Conservation (phyloP, 2,888 invertebrate genomes). For the Gisinianus flammeolus region DNA sequence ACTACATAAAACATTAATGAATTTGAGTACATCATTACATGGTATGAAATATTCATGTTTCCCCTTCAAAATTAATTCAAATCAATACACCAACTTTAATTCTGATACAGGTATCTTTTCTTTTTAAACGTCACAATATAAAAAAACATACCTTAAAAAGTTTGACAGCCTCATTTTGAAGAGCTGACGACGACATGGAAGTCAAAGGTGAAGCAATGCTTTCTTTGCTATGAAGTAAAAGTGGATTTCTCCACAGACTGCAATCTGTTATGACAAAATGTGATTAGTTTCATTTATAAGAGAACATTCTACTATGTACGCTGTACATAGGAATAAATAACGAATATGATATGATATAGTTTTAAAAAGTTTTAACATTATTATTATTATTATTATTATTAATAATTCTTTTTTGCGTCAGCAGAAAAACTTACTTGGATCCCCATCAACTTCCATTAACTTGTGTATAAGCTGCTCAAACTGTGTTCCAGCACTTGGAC, state of each 20-base stretch:
- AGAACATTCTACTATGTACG: not conserved
- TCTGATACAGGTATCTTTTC: too few species aligned
- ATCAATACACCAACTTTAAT: not conserved
- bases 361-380: not conserved
- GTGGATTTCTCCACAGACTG: conserved; percentile 92
- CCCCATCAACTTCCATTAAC: conserved; percentile 95
- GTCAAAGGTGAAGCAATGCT: conserved; percentile 87
- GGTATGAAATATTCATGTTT: too few species aligned
- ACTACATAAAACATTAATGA: conserved; percentile 67
- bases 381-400: not conserved
- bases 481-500: conserved; percentile 89
- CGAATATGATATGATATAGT: not conserved
- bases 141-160: conserved; percentile 93
- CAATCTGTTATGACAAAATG: conserved; percentile 67
- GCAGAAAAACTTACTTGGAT: conserved; percentile 72
- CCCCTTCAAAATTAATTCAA: not conserved
- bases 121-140: too few species aligned
- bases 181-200: conserved; percentile 83
- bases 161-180: conserved; percentile 91
- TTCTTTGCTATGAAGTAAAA: conserved; percentile 87
- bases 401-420: not conserved
- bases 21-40: too few species aligned
- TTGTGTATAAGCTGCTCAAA: conserved; percentile 95
- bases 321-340: not conserved
- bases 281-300: not conserved